Conservation (phyloP, 2,888 invertebrate species). For the Pristionchus exspectatus region DNA sequence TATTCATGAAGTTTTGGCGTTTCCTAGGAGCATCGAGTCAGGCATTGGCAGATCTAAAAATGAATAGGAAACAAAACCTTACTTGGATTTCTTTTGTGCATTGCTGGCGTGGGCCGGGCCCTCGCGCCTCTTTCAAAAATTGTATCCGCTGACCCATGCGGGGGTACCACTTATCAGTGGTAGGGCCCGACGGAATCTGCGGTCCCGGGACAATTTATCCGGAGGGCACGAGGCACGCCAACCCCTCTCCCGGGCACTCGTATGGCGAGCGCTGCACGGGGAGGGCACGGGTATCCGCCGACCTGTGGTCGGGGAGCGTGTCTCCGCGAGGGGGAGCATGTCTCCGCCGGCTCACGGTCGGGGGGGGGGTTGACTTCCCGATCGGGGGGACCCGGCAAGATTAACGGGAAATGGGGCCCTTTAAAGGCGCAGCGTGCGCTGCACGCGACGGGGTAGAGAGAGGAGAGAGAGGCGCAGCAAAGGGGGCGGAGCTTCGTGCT, state of each 20-base stretch:
- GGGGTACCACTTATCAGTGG: not conserved
- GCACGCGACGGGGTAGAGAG: not conserved
- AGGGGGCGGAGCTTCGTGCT: not conserved
- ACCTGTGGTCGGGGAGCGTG: too few relatives aligned
- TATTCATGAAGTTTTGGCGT: too few relatives aligned
- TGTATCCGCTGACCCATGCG: not conserved
- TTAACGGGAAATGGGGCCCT: not conserved
- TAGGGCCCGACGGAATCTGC: slow-evolving; percentile 13
- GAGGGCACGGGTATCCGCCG: too few relatives aligned
- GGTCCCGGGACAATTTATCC: not conserved
- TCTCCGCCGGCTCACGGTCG: not conserved
- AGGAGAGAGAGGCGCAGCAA: not conserved
- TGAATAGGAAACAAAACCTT: not conserved
- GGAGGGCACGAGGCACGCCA: not conserved
- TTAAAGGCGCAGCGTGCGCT: not conserved
- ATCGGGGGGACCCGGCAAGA: not conserved
- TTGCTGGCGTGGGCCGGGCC: not conserved
- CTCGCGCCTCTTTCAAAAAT: not conserved
- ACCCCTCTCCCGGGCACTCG: not conserved
- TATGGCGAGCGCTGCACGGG: too few relatives aligned
- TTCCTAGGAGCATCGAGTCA: too few relatives aligned
- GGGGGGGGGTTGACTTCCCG: not conserved
- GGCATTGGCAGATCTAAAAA: too few relatives aligned
- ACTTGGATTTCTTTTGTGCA: not conserved
- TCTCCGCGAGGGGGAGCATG: too few relatives aligned